These are phyloP conservation scores for Chrysotoxum bicinctum DNA, from an alignment of 2,888 invertebrate genomes.

Conservation along the genomic window DNA sequence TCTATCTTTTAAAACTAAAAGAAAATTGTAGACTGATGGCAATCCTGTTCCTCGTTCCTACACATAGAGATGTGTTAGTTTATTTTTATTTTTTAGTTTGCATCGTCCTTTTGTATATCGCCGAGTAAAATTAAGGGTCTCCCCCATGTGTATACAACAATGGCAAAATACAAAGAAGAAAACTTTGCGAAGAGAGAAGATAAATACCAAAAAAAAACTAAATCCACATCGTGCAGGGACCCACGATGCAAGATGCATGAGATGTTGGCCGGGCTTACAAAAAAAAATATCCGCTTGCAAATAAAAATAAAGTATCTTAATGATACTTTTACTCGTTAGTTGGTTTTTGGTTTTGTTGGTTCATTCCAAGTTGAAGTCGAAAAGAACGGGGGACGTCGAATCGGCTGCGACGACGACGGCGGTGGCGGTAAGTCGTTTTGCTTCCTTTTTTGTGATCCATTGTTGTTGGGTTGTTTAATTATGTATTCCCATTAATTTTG, in stretches of 20 bases:
- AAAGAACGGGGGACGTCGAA: background rate
- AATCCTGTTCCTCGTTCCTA: background rate
- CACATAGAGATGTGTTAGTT: slow-evolving; percentile 1
- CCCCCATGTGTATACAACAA: slow-evolving; percentile 64
- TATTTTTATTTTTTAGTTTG: slow-evolving; percentile 23
- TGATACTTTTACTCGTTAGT: slow-evolving; percentile 73
- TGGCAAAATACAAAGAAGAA: slow-evolving; percentile 54
- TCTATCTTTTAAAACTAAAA: too few relatives aligned
- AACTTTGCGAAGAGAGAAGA: slow-evolving; percentile 35
- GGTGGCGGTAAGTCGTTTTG: slow-evolving; percentile 48
- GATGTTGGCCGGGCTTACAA: slow-evolving; percentile 41
- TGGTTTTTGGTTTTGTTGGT: slow-evolving; percentile 35
- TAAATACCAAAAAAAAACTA: slow-evolving; percentile 20
- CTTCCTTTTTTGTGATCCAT: slow-evolving; percentile 70
- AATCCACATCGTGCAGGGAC: slow-evolving; percentile 64
- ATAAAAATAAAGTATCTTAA: slow-evolving; percentile 70
- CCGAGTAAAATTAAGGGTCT: slow-evolving; percentile 60
- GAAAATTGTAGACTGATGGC: background rate
- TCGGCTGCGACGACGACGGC: background rate
- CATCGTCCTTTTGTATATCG: slow-evolving; percentile 65
- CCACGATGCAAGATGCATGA: slow-evolving; percentile 72
- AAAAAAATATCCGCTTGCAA: slow-evolving; percentile 51
- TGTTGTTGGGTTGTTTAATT: slow-evolving; percentile 78
- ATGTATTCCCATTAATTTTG: slow-evolving; percentile 81
- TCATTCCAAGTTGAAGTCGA: background rate